Base-by-base conservation (phyloP, 2,113 vertebrate species). In the Otis tarda region DNA sequence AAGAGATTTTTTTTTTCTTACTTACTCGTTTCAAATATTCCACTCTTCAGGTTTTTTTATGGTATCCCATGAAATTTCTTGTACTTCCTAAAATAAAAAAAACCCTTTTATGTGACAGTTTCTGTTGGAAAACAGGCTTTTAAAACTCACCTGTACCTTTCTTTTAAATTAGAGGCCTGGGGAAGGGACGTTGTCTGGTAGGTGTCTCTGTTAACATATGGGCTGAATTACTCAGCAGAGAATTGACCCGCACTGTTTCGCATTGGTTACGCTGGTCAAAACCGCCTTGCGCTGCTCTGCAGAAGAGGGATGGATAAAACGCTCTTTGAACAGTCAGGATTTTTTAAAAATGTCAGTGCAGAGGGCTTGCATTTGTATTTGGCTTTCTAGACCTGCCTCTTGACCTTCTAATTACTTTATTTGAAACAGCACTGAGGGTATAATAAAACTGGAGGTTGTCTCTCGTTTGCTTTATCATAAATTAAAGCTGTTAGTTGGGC, bases 341-440 rank as follows among this genome's bases (percentile, higher is more conserved):
- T 97, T 96, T 97, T 98, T 84, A 37, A 92, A 76, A 97, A 96
- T 95, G 94, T 97, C 95, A 56, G 97, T 95, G 95, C 98, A 98
- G 96, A 98, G 98, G 97, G 98, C 97, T 98, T 98, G 98, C 97
- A 96, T 98, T 98, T 98, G 95, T 97, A 97, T 97, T 97, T 98
- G 97, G 96, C 97, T 98, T 97, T 94, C 96, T 96, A 97, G 98
- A 97, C 98, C 97, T 97, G 97, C 97, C 97, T 98, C 97, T 98
- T 98, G 98, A 98, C 98, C 98, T 98, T 98, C 98, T 98, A 98
- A 98, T 98, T 98, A 98, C 98, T 98, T 98, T 98, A 98, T 98
- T 98, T 98, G 98, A 98, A 98, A 98, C 98, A 98, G 98, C 98
- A 98, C 98, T 98, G 98, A 98, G 98, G 97, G 97, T 98, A 97